Percentiles rank a stretch among this genome's conserved stretches.
These are phyloP conservation scores for Julus scanicus DNA, from an alignment of 2,888 invertebrate genomes.

Conservation along the genomic window DNA sequence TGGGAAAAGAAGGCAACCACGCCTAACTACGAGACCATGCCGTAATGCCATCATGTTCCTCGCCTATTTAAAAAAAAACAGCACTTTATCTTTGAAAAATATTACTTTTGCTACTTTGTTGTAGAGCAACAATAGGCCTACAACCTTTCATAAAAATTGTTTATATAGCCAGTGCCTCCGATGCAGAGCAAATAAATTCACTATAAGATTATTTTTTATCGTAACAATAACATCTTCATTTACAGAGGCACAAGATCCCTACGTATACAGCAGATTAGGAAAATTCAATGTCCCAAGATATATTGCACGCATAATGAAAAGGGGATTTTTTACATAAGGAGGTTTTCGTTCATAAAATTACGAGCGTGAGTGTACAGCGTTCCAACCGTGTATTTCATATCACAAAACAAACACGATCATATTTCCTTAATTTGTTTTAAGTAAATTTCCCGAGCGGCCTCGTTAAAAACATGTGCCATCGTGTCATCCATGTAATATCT, in stretches of 20 bases:
- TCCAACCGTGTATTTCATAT: background rate
- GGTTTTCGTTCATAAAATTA: background rate
- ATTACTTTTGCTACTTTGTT: slow-evolving; percentile 12
- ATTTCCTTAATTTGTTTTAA: slow-evolving; percentile 31
- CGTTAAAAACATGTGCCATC: background rate
- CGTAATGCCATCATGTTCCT: background rate
- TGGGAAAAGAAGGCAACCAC: background rate
- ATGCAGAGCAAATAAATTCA: background rate
- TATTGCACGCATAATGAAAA: slow-evolving; percentile 29
- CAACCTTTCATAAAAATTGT: background rate
- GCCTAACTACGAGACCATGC: background rate
- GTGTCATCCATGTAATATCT: background rate
- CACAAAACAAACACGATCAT: slow-evolving; percentile 32
- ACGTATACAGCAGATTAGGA: background rate
- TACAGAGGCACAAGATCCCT: background rate
- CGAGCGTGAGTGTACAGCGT: background rate
- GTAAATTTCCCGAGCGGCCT: slow-evolving; percentile 37
- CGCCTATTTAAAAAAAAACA: background rate
- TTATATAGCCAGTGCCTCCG: background rate
- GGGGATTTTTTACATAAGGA: slow-evolving; percentile 12
- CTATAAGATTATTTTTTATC: slow-evolving; percentile 3
- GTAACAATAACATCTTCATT: slow-evolving; percentile 47
- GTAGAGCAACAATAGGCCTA: background rate
- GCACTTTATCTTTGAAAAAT: background rate
- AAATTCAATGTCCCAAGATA: slow-evolving; percentile 37